A percentile compares a stretch with the other conserved stretches of the same genome.
phyloP scores from a whole-genome alignment of 2,888 invertebrate genomes.

The Xestobium rufovillosum region DNA sequence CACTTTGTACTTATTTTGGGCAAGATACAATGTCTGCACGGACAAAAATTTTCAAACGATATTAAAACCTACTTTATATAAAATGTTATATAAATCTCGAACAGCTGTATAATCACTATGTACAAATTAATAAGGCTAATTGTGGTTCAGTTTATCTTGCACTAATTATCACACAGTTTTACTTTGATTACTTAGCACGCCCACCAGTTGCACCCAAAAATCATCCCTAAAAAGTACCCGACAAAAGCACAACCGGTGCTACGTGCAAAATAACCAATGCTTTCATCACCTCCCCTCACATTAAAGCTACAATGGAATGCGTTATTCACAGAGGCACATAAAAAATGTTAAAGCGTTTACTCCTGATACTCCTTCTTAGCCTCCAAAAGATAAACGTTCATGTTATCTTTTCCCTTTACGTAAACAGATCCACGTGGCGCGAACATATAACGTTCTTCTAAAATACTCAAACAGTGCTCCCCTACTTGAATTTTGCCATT shows the following conservation, averaged over 20 bases:
- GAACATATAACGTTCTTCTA: conserved; percentile 73
- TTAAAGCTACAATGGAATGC: conserved; percentile 6
- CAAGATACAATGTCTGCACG: too few relatives aligned
- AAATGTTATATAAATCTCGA: too few relatives aligned
- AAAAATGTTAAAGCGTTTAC: conserved; percentile 4
- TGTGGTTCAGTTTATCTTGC: too few relatives aligned
- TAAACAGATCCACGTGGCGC: conserved; percentile 90
- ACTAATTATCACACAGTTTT: too few relatives aligned
- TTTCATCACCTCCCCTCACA: conserved; percentile 7
- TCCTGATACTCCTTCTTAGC: conserved; percentile 44
- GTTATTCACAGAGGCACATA: conserved; percentile 3
- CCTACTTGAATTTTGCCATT: conserved; percentile 78
- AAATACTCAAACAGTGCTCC: conserved; percentile 62
- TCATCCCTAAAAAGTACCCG: neutral
- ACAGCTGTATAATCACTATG: too few relatives aligned
- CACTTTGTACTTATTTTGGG: conserved; percentile 1
- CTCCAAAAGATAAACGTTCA: conserved; percentile 78
- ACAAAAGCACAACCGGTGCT: neutral
- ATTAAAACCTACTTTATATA: too few relatives aligned
- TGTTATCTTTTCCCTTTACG: conserved; percentile 94
- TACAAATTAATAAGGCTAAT: too few relatives aligned
- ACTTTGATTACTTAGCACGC: too few relatives aligned
- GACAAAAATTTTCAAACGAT: too few relatives aligned
- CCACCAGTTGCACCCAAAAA: too few relatives aligned
- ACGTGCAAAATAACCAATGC: too few relatives aligned